Evolutionary conservation across 2,113 vertebrate genomes (phyloP), one percentile per base, ranked within the genome.

Genomic region (Marmota monax): DNA sequence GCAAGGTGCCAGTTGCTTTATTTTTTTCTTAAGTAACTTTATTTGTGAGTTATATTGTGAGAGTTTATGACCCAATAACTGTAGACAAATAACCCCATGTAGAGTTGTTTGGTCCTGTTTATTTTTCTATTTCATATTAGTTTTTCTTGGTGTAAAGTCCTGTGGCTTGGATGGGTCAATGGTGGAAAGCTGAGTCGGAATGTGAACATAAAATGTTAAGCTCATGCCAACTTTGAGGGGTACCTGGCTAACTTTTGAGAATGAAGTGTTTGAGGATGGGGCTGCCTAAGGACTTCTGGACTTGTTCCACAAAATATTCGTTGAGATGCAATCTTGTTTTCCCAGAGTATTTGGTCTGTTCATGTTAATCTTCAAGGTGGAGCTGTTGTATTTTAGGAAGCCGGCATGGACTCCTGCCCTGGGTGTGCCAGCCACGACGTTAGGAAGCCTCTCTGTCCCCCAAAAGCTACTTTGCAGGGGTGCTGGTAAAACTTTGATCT

Each of bases 1-100:
- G 95, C 95, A 97, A 97, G 95, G 93, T 94, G 27, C 61, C n/a
- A 45, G 72, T 78, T 90, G 17, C 11, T 69, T 85, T 93, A 97
- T 80, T 83, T 86, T 86, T 97, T 82, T 48, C 20, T 42, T 23
- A 48, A 90, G 42, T n/a, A 76, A 82, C 70, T 96, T 93, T 89
- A 74, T 82, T 77, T 1, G 4, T 69, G 85, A 53, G 17, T 58
- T 82, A 12, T 67, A 80, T 0, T 83, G 42, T 88, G 13, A 92
- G 73, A 69, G 3, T 84, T 27, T 70, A 63, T 37, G 32, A 20
- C 37, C 53, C 84, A 39, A 93, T 84, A 48, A 70, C 0, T 65
- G 25, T 32, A 61, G 51, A 82, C 58, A 95, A 73, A 34, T 42
- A 79, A 79, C 22, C 78, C 18, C 7, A 0, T 89, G 23, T 79